Conservation (phyloP, 2,113 vertebrate genomes). For the Hepsetus odoe region DNA sequence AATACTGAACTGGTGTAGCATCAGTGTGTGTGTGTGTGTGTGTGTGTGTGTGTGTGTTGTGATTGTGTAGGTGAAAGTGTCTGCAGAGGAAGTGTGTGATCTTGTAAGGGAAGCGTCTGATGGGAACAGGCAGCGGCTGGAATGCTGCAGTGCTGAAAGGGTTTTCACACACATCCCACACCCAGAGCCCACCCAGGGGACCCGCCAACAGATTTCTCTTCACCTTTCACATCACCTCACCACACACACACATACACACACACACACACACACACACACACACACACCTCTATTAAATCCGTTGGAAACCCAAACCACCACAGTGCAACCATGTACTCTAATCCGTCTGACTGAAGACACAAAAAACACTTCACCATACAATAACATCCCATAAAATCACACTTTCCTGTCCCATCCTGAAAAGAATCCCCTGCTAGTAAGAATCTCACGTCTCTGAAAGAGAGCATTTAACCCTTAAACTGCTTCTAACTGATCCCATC, state of each 20-base stretch:
- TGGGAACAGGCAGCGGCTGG: slow-evolving; percentile 52
- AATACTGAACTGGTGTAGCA: too few species aligned
- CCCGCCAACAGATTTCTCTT: slow-evolving; percentile 42
- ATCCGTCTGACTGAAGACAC: slow-evolving; percentile 2
- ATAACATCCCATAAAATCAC: slow-evolving; percentile 20
- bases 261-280: slow-evolving; percentile 34
- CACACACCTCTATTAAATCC: background rate
- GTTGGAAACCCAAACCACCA: slow-evolving; percentile 2
- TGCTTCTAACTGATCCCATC: background rate
- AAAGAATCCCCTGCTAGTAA: background rate
- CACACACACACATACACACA: slow-evolving; percentile 34
- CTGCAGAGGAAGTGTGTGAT: slow-evolving; percentile 21
- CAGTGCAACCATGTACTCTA: slow-evolving; percentile 13
- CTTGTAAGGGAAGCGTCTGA: slow-evolving; percentile 39
- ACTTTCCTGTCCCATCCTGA: background rate
- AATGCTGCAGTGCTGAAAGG: slow-evolving; percentile 46
- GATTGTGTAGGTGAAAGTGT: slow-evolving; percentile 1
- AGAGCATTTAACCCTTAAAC: background rate
- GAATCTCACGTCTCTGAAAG: background rate
- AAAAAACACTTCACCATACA: slow-evolving; percentile 33
- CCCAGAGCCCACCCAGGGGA: slow-evolving; percentile 45
- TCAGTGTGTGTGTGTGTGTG: background rate
- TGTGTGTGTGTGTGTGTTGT: background rate
- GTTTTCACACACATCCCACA: slow-evolving; percentile 50
- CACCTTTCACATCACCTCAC: slow-evolving; percentile 28